A percentile compares a stretch with the other conserved stretches of the same genome.
phyloP scores from a whole-genome alignment of 2,113 vertebrate genomes.

The Scytalopus superciliaris region DNA sequence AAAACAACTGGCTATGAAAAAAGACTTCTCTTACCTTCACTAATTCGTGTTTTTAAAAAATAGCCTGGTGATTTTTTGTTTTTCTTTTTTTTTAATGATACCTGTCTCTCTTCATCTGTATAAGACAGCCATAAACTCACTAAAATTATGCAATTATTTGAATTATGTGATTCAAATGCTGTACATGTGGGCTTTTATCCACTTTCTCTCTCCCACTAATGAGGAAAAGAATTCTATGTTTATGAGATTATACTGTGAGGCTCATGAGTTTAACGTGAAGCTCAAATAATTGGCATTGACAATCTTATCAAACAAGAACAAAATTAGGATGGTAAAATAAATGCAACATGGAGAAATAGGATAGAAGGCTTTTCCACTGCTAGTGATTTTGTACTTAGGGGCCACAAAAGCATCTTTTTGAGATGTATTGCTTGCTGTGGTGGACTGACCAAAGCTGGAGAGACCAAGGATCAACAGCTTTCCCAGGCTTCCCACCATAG shows the following conservation, averaged over 20 bases:
- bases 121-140: background rate
- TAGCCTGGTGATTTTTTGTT: background rate
- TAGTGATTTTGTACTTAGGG: background rate
- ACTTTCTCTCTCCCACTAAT: background rate
- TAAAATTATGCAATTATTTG: background rate
- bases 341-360: background rate
- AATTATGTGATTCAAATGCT: background rate
- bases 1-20: background rate
- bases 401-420: background rate
- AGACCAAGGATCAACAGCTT: background rate
- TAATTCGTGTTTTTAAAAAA: background rate
- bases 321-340: background rate
- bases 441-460: background rate
- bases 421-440: background rate
- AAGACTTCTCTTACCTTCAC: background rate
- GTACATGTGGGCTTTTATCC: background rate
- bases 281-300: background rate
- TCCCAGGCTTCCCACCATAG: background rate
- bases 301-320: background rate
- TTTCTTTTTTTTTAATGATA: background rate
- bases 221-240: background rate
- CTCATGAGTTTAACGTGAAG: background rate
- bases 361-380: background rate
- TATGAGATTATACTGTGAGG: background rate
- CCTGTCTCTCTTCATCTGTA: background rate